Evolutionary conservation across 1,140 invertebrate species (phyloP).

Genomic region (Potamilus streckersoni): DNA sequence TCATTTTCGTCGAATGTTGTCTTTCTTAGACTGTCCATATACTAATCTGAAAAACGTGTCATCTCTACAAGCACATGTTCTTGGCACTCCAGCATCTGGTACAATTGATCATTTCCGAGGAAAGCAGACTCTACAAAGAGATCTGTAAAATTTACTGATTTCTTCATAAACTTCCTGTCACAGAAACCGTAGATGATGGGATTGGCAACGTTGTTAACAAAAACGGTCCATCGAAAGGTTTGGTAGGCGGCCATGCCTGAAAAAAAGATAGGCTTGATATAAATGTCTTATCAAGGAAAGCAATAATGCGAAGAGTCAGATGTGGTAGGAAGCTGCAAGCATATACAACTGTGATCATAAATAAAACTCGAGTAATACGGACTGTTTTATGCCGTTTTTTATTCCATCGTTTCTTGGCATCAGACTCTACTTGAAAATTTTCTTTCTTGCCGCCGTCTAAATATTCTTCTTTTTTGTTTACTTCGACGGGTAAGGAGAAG

Average conservation of each 20-base stretch:
- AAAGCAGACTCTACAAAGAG: no score
- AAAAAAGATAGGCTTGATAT: constrained; percentile 4
- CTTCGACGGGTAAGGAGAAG: neutral
- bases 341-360: constrained; percentile 19
- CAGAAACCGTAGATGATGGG: constrained; percentile 19
- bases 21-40: no score
- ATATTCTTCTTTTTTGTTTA: constrained; percentile 1
- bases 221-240: constrained; percentile 13
- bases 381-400: constrained; percentile 3
- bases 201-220: constrained; percentile 23
- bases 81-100: no score
- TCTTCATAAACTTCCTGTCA: constrained; percentile 19
- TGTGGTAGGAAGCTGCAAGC: constrained; percentile 18
- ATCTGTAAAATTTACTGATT: no score
- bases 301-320: constrained; percentile 12
- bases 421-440: neutral
- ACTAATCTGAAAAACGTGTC: no score
- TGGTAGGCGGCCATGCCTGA: constrained; percentile 8
- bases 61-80: no score
- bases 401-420: neutral
- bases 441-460: neutral
- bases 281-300: constrained; percentile 2
- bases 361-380: constrained; percentile 17
- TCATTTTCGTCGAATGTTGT: no score
- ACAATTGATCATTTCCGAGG: no score